Percentiles rank a stretch among this genome's conserved stretches.
phyloP scores from a whole-genome alignment of 2,113 vertebrate species.

The Turnix velox region DNA sequence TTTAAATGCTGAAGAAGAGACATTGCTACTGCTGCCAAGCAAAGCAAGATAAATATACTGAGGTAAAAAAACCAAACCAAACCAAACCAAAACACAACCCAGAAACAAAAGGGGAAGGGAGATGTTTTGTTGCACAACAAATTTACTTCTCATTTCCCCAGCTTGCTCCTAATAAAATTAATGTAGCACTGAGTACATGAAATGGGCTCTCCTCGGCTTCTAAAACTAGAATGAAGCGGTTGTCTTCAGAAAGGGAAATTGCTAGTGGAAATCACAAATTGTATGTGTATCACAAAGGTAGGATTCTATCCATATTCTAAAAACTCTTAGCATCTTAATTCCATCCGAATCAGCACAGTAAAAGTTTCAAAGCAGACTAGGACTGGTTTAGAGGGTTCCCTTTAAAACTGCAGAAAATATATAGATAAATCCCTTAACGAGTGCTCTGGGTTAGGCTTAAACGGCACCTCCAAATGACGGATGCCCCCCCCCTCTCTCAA shows the following conservation, averaged over 20 bases:
- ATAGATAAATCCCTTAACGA: not conserved
- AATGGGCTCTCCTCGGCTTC: not conserved
- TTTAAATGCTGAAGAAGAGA: not conserved
- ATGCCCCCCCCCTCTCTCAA: too few relatives aligned
- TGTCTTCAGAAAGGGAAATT: not conserved
- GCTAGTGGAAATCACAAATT: not conserved
- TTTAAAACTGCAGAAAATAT: not conserved
- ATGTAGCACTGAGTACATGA: not conserved
- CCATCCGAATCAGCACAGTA: not conserved
- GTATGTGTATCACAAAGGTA: not conserved
- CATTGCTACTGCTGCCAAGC: not conserved
- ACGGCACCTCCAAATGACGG: too few relatives aligned
- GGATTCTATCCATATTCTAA: not conserved
- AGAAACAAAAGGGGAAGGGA: not conserved
- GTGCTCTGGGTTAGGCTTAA: too few relatives aligned
- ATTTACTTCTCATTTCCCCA: not conserved
- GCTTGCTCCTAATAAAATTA: not conserved
- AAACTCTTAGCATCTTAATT: too few relatives aligned
- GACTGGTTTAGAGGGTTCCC: not conserved
- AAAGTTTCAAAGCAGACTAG: not conserved
- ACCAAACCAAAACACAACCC: fast-evolving
- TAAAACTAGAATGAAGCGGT: not conserved
- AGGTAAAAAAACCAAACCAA: not conserved
- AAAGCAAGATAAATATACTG: not conserved
- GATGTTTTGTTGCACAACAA: not conserved